phyloP scores from a whole-genome alignment of 64 coral and sea anemone species.

The Stichodactyla helianthus region DNA sequence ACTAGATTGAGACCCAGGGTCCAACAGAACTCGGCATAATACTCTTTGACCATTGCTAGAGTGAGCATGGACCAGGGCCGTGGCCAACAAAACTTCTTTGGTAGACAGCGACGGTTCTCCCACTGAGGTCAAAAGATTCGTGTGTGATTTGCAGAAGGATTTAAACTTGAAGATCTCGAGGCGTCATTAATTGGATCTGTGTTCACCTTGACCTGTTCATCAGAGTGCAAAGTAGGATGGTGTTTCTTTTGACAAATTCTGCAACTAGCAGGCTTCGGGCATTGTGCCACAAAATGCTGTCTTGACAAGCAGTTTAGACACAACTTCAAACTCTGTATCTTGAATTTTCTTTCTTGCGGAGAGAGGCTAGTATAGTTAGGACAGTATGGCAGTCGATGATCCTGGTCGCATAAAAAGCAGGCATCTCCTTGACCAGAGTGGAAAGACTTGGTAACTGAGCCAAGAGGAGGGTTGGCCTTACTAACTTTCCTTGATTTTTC shows the following conservation, averaged over 20 bases:
- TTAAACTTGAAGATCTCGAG: constrained; percentile 2
- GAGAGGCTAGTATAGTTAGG: constrained; percentile 26
- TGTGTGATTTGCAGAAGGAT: background rate
- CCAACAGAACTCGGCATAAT: constrained; percentile 47
- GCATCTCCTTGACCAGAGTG: constrained; percentile 21
- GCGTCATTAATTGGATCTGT: background rate
- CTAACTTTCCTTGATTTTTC: constrained; percentile 30
- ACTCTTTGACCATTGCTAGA: constrained; percentile 22
- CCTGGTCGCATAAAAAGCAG: constrained; percentile 30
- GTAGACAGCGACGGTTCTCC: constrained; percentile 20
- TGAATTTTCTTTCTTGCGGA: constrained; percentile 28
- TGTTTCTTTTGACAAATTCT: constrained; percentile 32
- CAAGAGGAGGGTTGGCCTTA: background rate
- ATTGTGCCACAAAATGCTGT: constrained; percentile 42
- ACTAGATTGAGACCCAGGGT: constrained; percentile 42
- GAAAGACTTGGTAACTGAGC: constrained; percentile 24
- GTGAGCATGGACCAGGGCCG: constrained; percentile 28
- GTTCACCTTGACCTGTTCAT: constrained; percentile 13
- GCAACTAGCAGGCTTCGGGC: constrained; percentile 27
- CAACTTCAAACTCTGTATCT: constrained; percentile 15
- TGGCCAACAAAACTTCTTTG: constrained; percentile 46
- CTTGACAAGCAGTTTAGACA: constrained; percentile 32
- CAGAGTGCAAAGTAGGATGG: constrained; percentile 29
- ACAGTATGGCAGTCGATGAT: constrained; percentile 43
- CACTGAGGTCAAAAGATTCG: constrained; percentile 40